Evolutionary conservation across 1,140 invertebrate genomes (phyloP), one percentile per base, ranked within the genome.

Genomic region (Manduca sexta): DNA sequence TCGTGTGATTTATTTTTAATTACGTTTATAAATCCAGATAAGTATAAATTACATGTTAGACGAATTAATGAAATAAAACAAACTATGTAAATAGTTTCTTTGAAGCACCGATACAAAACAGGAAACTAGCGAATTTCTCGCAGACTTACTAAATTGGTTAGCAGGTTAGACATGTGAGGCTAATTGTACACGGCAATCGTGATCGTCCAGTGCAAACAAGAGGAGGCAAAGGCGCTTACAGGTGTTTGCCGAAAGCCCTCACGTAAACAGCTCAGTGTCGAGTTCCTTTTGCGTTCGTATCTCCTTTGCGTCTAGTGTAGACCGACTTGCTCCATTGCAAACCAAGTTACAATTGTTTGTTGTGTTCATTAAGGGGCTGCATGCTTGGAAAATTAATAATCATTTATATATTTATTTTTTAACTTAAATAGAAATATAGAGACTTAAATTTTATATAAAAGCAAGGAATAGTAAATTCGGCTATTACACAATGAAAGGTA

Each of bases 201-300:
- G 65, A 69, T 49, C 56, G 71, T 73, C 65, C 74, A 74, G 69
- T 65, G 52, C 65, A 79, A 74, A 80, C 69, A 78, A 50, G 47
- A 55, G 54, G 52, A 53, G 47, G 56, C 49, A 62, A 60, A 66
- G 72, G 68, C 65, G 69, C 64, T 68, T 70, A 70, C 69, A 73
- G 74, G 64, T 84, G 74, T 84, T 80, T 81, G 69, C 66, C 49
- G 58, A 73, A 61, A 53, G 74, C 75, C 78, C 77, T 72, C 78
- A 79, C 71, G 69, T 74, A 77, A 79, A 80, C 74, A 76, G 55
- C 63, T 61, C 56, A 53, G 55, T 74, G 72, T 62, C 54, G 62
- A 66, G 60, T 60, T 69, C 66, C 73, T 74, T 69, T 67, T 60
- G 62, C 39, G 45, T 49, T 49, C 45, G 31, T 3, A 49, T 33